These are phyloP conservation scores for Leucophenga montana DNA, from an alignment of 2,888 invertebrate genomes.

Conservation along the genomic window DNA sequence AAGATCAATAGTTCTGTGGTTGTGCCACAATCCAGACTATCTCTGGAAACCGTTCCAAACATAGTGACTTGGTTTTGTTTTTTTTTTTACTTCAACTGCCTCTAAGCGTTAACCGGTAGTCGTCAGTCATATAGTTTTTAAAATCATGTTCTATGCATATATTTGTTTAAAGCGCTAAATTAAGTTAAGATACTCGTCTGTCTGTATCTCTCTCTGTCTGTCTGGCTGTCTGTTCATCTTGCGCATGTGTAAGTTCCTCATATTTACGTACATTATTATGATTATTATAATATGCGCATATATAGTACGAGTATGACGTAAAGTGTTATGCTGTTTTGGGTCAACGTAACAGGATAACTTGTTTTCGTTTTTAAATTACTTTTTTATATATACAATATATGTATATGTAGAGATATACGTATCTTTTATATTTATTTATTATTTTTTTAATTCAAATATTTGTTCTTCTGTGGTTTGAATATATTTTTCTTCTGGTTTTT, in stretches of 20 bases:
- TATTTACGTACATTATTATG: background rate
- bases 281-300: background rate
- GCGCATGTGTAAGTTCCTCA: background rate
- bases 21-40: too few species aligned
- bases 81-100: too few species aligned
- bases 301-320: constrained; percentile 3
- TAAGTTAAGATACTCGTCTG: too few species aligned
- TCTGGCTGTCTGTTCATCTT: background rate
- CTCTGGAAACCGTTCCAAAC: too few species aligned
- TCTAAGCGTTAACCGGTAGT: too few species aligned
- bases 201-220: background rate
- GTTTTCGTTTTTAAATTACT: constrained; percentile 1
- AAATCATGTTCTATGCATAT: too few species aligned
- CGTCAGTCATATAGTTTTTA: too few species aligned
- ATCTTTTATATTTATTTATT: background rate
- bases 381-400: background rate
- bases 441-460: constrained; percentile 7
- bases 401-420: background rate
- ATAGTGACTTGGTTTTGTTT: too few species aligned
- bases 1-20: too few species aligned
- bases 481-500: background rate
- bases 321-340: constrained; percentile 21
- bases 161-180: too few species aligned
- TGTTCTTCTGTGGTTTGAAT: background rate
- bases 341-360: constrained; percentile 20